These are phyloP conservation scores for Limosa lapponica DNA, from an alignment of 2,797 vertebrate genomes.

Conservation along the genomic window DNA sequence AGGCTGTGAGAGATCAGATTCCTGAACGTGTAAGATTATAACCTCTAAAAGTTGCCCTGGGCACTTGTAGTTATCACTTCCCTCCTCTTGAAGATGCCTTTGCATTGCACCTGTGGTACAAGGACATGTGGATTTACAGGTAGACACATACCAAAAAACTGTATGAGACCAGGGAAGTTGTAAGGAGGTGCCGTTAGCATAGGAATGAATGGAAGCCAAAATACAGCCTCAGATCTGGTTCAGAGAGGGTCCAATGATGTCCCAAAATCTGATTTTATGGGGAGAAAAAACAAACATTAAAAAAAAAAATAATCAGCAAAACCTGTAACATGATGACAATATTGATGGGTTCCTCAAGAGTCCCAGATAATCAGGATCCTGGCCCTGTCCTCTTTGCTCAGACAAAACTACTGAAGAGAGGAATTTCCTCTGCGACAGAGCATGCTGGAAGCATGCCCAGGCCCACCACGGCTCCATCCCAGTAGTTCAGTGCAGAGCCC, in stretches of 20 bases:
- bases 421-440: conserved; percentile 33
- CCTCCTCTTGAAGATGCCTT: neutral
- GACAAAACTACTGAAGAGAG: neutral
- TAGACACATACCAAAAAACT: neutral
- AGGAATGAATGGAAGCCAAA: neutral
- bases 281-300: neutral
- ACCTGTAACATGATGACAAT: neutral
- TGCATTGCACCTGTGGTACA: neutral
- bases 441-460: conserved; percentile 22
- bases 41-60: neutral
- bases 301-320: neutral
- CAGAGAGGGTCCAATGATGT: neutral
- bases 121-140: accelerated
- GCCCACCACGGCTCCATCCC: conserved; percentile 51
- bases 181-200: neutral
- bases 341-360: neutral
- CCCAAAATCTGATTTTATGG: neutral
- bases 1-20: neutral
- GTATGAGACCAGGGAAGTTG: neutral
- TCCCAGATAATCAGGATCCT: neutral
- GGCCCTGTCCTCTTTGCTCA: neutral
- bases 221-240: neutral
- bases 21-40: neutral
- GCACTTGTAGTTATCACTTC: neutral
- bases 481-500: neutral